Base-by-base conservation (phyloP, 2,113 vertebrate genomes). In the Phaethon lepturus region DNA sequence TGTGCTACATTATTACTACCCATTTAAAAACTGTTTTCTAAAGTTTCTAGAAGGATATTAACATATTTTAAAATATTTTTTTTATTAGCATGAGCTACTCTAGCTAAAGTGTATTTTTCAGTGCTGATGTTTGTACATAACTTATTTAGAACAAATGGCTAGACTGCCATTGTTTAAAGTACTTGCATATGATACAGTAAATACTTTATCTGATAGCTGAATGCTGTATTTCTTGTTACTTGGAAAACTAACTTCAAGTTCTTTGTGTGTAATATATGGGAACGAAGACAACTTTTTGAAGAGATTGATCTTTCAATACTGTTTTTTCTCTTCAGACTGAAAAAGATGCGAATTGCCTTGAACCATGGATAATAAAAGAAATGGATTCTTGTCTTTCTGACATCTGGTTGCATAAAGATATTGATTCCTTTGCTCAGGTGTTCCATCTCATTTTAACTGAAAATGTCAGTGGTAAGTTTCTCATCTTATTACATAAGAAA, bases 371-470 rank as follows among this genome's bases (percentile, higher is more conserved):
- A 95, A 91, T 98, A 95, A 99, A 98, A 92, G 99, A 99, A 97
- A 99, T 99, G 99, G 99, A 99, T 96, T 97, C 98, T 52, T 99
- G 99, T 98, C 99, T 99, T 87, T 99, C 99, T 79, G 98, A 98
- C 86, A 98, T 99, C 86, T 99, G 99, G 98, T 95, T 99, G 18
- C 97, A 97, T 96, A 98, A 99, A 95, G 99, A 99, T 82, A 76
- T 95, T 40, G 99, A 99, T 90, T 97, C 98, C 29, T 99, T 99
- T 95, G 98, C 97, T 93, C 99, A 99, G 74, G 98, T 99, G 90
- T 99, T 99, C 94, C 99, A 99, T 90, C 98, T 99, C 62, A 99
- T 99, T 96, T 98, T 99, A 97, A 98, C 98, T 62, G 99, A 99
- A 98, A 98, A 98, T 88, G 98, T 99, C 74, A 99, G 99, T 29